Percentiles rank a stretch among this genome's conserved stretches.
These are phyloP conservation scores for Otolemur garnettii DNA, from an alignment of 2,113 vertebrate species.

Conservation along the genomic window DNA sequence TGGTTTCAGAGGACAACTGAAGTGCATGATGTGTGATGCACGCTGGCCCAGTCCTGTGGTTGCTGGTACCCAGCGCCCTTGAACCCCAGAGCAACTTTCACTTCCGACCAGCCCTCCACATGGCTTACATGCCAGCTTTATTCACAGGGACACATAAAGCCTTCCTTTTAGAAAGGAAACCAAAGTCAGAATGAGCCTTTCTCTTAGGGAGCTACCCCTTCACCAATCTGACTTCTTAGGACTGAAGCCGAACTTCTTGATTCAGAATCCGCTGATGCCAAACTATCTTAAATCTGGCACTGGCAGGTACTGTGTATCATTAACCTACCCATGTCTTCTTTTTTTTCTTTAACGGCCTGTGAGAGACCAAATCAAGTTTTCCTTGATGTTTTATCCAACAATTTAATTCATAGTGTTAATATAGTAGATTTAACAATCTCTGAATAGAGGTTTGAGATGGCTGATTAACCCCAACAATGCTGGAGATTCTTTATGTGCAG, in stretches of 20 bases:
- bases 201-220: background rate
- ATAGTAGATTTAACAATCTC: background rate
- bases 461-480: background rate
- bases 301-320: background rate
- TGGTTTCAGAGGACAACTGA: background rate
- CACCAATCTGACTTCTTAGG: background rate
- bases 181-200: background rate
- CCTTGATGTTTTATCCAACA: background rate
- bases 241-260: background rate
- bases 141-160: background rate
- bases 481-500: background rate
- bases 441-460: background rate
- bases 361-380: background rate
- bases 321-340: background rate
- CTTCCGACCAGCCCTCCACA: too few species aligned
- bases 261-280: background rate
- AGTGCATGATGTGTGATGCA: background rate
- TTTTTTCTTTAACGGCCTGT: background rate
- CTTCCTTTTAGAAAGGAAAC: background rate
- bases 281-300: background rate
- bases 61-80: too few species aligned
- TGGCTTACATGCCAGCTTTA: background rate
- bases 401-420: background rate
- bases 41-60: background rate
- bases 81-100: too few species aligned